phyloP scores from a whole-genome alignment of 2,797 vertebrate species.

The Enoplosus armatus region DNA sequence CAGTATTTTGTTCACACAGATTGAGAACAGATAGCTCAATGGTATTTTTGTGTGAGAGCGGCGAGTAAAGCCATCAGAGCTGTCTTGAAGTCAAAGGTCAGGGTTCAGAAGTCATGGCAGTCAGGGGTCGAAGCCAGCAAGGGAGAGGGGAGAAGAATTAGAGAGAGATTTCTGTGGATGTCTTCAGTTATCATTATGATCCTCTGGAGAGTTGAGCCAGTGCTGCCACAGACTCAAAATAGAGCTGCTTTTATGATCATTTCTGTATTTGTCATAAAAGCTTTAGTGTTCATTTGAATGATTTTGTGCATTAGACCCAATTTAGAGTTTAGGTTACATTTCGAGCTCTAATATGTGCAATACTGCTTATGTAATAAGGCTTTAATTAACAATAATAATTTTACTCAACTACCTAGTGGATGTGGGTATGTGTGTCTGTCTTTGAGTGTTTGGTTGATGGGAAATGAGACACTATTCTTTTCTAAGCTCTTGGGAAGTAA shows the following conservation, averaged over 20 bases:
- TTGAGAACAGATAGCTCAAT: constrained; percentile 61
- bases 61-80: constrained; percentile 55
- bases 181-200: constrained; percentile 60
- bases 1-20: constrained; percentile 67
- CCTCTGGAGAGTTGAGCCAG: constrained; percentile 32
- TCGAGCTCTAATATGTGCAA: not conserved
- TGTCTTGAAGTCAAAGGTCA: constrained; percentile 70
- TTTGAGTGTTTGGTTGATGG: constrained; percentile 44
- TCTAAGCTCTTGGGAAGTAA: constrained; percentile 55
- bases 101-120: constrained; percentile 70
- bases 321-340: constrained; percentile 20
- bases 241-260: constrained; percentile 31
- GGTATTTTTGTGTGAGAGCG: constrained; percentile 53
- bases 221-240: constrained; percentile 25
- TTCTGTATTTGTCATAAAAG: constrained; percentile 31
- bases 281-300: constrained; percentile 17
- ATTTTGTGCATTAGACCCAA: constrained; percentile 9
- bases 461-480: constrained; percentile 54
- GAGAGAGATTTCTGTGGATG: constrained; percentile 53
- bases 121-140: constrained; percentile 59
- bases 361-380: not conserved
- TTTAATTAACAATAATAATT: constrained; percentile 16
- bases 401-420: not conserved
- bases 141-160: constrained; percentile 44
- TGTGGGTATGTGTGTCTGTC: not conserved